These are phyloP conservation scores for Agrilus planipennis DNA, from an alignment of 1,140 invertebrate species.

Conservation along the genomic window DNA sequence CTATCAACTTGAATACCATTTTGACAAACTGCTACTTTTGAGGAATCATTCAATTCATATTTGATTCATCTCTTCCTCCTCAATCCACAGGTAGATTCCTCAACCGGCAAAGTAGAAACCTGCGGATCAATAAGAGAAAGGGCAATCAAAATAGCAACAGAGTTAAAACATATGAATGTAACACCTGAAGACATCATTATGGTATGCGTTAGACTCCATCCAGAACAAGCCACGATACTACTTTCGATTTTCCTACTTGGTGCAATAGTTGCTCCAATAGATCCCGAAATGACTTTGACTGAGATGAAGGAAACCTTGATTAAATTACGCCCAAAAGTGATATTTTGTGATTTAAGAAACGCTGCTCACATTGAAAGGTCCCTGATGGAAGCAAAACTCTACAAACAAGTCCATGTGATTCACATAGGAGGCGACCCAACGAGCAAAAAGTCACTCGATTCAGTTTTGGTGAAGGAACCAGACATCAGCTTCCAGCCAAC, in stretches of 20 bases:
- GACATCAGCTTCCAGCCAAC: constrained; percentile 1
- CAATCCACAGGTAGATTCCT: constrained; percentile 23
- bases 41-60: no score
- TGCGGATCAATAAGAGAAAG: constrained; percentile 18
- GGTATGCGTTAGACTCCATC: constrained; percentile 17
- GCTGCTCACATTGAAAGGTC: constrained; percentile 16
- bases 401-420: neutral
- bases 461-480: constrained; percentile 1
- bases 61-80: no score
- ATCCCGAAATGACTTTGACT: constrained; percentile 14
- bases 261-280: constrained; percentile 21
- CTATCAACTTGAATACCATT: no score
- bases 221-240: constrained; percentile 21
- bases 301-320: constrained; percentile 16
- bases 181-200: constrained; percentile 19
- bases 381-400: constrained; percentile 8
- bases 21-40: no score
- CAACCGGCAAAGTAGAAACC: constrained; percentile 18
- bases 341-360: constrained; percentile 19
- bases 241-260: constrained; percentile 19
- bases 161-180: constrained; percentile 13
- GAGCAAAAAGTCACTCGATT: neutral
- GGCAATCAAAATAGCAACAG: constrained; percentile 16
- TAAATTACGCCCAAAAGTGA: constrained; percentile 22
- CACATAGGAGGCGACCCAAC: constrained; percentile 1